Percentiles rank a stretch among this genome's conserved stretches.
Conservation (phyloP, 2,888 invertebrate species). For the Falcaria lacertinaria region DNA sequence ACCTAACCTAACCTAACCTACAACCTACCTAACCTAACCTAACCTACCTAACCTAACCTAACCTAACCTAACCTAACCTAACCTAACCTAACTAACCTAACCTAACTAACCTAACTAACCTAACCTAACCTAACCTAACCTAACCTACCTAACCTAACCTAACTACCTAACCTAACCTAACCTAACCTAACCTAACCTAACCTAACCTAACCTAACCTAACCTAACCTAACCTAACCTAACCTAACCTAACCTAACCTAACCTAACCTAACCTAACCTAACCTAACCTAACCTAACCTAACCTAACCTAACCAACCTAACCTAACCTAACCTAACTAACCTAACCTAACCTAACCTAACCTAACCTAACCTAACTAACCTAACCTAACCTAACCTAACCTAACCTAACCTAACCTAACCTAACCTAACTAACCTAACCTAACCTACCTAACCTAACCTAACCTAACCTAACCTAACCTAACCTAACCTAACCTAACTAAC, state of each 20-base stretch:
- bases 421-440: no score
- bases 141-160: no score
- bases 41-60: no score
- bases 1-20: not conserved
- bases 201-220: slow-evolving; percentile 20
- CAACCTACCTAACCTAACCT: no score
- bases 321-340: no score
- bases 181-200: slow-evolving; percentile 18
- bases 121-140: slow-evolving; percentile 15
- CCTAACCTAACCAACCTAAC: no score
- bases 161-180: slow-evolving; percentile 19
- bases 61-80: slow-evolving; percentile 17
- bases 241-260: slow-evolving; percentile 14
- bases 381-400: slow-evolving; percentile 18
- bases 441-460: slow-evolving; percentile 19
- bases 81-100: slow-evolving; percentile 3
- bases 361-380: slow-evolving; percentile 16
- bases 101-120: not conserved
- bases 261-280: slow-evolving; percentile 13
- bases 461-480: slow-evolving; percentile 15
- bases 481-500: slow-evolving; percentile 19
- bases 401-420: slow-evolving; percentile 14
- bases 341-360: slow-evolving; percentile 19
- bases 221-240: slow-evolving; percentile 19
- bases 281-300: slow-evolving; percentile 17